phyloP scores from a whole-genome alignment of 2,113 vertebrate species.

The Rhombomys opimus region DNA sequence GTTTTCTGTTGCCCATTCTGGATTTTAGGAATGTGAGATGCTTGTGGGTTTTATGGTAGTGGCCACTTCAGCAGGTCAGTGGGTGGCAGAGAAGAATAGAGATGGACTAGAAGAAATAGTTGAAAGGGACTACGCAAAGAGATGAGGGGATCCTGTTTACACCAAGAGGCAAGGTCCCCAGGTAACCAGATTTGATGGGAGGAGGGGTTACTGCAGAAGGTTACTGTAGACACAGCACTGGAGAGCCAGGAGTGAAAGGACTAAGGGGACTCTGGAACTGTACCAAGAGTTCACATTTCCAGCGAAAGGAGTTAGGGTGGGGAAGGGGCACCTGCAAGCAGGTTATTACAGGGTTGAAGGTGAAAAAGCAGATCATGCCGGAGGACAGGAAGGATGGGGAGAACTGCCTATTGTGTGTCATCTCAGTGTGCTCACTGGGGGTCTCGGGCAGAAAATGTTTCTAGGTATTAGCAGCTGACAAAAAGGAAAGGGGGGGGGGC shows the following conservation, averaged over 20 bases:
- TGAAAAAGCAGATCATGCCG: neutral
- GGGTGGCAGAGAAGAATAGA: neutral
- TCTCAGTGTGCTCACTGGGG: neutral
- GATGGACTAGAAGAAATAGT: neutral
- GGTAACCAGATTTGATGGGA: too few species aligned
- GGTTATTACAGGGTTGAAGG: neutral
- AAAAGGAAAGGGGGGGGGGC: neutral
- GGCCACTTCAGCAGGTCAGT: neutral
- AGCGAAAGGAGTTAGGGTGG: neutral
- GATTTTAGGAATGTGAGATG: neutral
- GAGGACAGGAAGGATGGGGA: neutral
- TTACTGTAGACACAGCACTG: neutral
- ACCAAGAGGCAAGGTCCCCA: neutral
- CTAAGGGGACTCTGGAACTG: too few species aligned
- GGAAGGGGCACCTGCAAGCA: neutral
- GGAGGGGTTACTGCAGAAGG: neutral
- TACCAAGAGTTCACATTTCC: neutral
- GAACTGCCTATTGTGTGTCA: neutral
- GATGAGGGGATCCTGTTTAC: neutral
- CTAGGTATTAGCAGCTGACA: neutral
- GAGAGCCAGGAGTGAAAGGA: neutral
- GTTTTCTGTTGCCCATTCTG: neutral
- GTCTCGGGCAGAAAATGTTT: neutral
- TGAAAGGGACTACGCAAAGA: neutral
- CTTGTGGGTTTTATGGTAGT: neutral